Conservation (phyloP, 1,140 invertebrate genomes). For the Lucilia cuprina region DNA sequence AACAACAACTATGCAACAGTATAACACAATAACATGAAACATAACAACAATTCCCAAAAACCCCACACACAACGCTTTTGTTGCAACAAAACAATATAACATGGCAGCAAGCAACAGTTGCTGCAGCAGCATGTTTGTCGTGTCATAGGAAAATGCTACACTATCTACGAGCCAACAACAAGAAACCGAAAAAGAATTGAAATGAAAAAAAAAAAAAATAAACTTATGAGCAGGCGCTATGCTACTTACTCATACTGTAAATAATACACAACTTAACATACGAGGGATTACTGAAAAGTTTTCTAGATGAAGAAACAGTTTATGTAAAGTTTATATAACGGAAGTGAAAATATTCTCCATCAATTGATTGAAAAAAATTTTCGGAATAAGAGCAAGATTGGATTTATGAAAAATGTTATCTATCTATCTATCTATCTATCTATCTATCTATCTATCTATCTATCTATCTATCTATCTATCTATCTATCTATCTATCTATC, state of each 20-base stretch:
- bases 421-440: too few relatives aligned
- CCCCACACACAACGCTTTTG: conserved; percentile 1
- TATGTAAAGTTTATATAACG: too few relatives aligned
- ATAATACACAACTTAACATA: not conserved
- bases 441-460: too few relatives aligned
- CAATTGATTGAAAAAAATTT: too few relatives aligned
- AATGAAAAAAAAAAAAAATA: not conserved
- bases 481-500: too few relatives aligned
- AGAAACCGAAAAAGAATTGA: not conserved
- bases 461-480: too few relatives aligned
- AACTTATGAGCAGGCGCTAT: conserved; percentile 24
- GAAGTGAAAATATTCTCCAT: too few relatives aligned
- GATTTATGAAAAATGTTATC: too few relatives aligned
- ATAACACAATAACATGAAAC: not conserved
- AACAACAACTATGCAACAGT: not conserved
- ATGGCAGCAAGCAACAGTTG: conserved; percentile 59
- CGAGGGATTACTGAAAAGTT: not conserved
- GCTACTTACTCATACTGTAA: not conserved
- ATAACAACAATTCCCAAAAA: conserved; percentile 16
- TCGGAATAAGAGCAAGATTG: too few relatives aligned
- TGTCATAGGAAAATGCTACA: conserved; percentile 58
- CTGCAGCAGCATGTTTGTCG: conserved; percentile 59
- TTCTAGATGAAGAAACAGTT: too few relatives aligned
- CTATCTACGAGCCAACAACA: conserved; percentile 38
- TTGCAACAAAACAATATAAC: conserved; percentile 36